These are phyloP conservation scores for Oppia nitens DNA, from an alignment of 1,140 invertebrate genomes.

Conservation along the genomic window DNA sequence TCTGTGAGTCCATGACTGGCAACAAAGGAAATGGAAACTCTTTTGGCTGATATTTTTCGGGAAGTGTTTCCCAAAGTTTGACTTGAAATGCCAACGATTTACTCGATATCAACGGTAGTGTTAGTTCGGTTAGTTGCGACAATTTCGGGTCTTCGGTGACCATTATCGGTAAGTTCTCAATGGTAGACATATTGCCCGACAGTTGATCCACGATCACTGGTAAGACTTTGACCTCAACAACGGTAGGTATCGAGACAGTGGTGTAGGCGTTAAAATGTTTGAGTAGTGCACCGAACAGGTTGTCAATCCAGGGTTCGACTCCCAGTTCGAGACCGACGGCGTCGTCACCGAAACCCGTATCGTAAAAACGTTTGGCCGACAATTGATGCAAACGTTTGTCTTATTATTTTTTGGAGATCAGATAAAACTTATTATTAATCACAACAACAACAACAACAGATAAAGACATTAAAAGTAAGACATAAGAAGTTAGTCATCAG, in stretches of 20 bases:
- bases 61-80: not conserved
- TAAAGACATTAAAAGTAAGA: too few species aligned
- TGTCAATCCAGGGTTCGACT: conserved; percentile 37
- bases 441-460: too few species aligned
- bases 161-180: not conserved
- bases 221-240: conserved; percentile 16
- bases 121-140: not conserved
- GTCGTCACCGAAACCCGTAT: conserved; percentile 37
- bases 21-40: not conserved
- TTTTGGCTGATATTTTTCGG: not conserved
- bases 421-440: too few species aligned
- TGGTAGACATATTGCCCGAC: too few species aligned
- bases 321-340: conserved; percentile 34
- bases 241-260: conserved; percentile 8
- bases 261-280: conserved; percentile 16
- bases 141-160: not conserved
- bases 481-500: too few species aligned
- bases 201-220: conserved; percentile 2
- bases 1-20: conserved; percentile 4
- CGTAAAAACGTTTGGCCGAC: conserved; percentile 31
- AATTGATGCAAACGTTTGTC: not conserved
- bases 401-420: too few species aligned
- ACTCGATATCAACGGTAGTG: not conserved
- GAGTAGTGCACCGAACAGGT: conserved; percentile 29
- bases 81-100: not conserved